These are phyloP conservation scores for Lysandra bellargus DNA, from an alignment of 2,888 invertebrate genomes.

Conservation along the genomic window DNA sequence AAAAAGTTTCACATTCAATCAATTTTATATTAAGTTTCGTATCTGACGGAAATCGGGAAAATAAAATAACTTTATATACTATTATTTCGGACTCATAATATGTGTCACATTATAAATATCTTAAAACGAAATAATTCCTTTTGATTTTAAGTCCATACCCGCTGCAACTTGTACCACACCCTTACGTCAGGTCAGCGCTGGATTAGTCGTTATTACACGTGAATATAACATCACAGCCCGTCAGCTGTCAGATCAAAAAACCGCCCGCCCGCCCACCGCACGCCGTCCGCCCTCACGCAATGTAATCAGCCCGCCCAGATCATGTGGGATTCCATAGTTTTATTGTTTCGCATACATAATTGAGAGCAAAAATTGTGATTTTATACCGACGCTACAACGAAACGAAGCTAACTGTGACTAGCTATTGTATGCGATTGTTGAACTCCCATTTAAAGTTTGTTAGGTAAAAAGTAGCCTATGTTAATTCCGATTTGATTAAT, in stretches of 20 bases:
- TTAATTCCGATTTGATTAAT: neutral
- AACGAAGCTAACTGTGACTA: neutral
- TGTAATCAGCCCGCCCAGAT: constrained; percentile 35
- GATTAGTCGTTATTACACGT: constrained; percentile 60
- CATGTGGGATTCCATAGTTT: constrained; percentile 21
- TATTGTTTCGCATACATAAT: constrained; percentile 12
- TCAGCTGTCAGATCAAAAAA: constrained; percentile 43
- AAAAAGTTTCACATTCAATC: too few species aligned
- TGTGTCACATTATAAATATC: too few species aligned
- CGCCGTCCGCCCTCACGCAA: constrained; percentile 37
- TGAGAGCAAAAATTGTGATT: neutral
- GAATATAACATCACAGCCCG: constrained; percentile 58
- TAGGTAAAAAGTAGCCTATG: neutral
- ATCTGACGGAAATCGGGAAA: too few species aligned
- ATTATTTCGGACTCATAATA: too few species aligned
- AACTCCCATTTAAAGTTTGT: neutral
- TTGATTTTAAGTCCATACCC: neutral
- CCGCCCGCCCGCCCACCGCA: constrained; percentile 38
- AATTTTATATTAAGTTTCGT: too few species aligned
- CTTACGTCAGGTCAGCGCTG: constrained; percentile 41
- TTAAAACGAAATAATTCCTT: too few species aligned
- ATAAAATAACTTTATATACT: too few species aligned
- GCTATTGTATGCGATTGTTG: neutral
- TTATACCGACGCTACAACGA: neutral
- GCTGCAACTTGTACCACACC: constrained; percentile 29